A percentile compares a stretch with the other conserved stretches of the same genome.
Conservation (phyloP, 37 sponge, comb jelly and placozoan genomes). For the Agelas oroides region DNA sequence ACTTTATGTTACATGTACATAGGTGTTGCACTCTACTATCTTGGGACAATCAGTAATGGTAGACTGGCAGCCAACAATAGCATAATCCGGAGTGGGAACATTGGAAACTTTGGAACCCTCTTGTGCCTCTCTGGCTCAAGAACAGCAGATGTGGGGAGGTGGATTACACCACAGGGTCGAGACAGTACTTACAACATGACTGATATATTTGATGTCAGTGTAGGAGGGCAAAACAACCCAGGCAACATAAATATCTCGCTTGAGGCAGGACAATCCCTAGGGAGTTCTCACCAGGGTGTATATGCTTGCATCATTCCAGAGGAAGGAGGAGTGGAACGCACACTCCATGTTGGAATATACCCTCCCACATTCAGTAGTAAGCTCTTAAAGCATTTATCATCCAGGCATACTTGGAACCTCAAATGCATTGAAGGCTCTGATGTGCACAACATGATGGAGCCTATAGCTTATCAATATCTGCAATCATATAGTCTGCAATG, state of each 20-base stretch:
- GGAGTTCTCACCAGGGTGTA: not conserved
- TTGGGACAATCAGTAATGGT: not conserved
- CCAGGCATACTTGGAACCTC: no score
- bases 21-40: not conserved
- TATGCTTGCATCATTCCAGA: not conserved
- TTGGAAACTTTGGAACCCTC: not conserved
- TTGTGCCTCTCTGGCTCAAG: not conserved
- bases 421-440: no score
- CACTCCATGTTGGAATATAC: slow-evolving; percentile 10
- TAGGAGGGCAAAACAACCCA: not conserved
- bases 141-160: not conserved
- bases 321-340: not conserved
- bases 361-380: not conserved
- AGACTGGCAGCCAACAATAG: not conserved
- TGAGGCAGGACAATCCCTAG: not conserved
- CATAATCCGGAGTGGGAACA: not conserved
- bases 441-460: slow-evolving; percentile 2
- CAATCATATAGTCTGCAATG: no score
- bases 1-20: no score
- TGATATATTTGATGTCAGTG: not conserved
- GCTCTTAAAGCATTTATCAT: no score
- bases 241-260: not conserved
- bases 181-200: not conserved
- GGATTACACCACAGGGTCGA: not conserved
- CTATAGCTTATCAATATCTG: no score